A percentile compares a stretch with the other conserved stretches of the same genome.
Conservation (phyloP, 1,140 invertebrate genomes). For the Pogonomyrmex californicus region DNA sequence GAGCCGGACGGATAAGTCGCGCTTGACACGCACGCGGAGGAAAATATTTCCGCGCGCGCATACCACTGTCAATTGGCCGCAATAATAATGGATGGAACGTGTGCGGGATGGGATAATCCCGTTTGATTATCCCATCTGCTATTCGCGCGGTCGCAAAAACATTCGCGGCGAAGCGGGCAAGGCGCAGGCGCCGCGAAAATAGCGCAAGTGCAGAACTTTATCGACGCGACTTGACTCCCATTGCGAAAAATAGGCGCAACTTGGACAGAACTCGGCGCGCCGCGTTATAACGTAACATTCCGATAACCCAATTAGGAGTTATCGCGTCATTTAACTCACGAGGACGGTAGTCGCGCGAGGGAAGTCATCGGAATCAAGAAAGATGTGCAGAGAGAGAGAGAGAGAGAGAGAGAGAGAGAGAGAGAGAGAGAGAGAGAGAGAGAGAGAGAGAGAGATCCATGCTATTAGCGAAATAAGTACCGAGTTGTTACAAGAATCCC, state of each 20-base stretch:
- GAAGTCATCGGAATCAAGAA: constrained; percentile 29
- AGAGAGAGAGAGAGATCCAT: constrained; percentile 18
- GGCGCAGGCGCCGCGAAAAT: constrained; percentile 21
- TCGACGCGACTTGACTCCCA: constrained; percentile 50
- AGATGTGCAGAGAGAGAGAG: no score
- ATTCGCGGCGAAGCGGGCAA: not conserved
- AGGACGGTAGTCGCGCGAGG: constrained; percentile 50
- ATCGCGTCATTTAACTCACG: constrained; percentile 59
- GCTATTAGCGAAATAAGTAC: constrained; percentile 35
- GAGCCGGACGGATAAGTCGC: not conserved
- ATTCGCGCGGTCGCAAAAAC: constrained; percentile 41
- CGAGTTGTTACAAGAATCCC: constrained; percentile 8
- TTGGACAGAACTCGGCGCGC: constrained; percentile 47
- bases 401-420: no score
- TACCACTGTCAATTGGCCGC: constrained; percentile 40
- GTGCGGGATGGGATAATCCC: constrained; percentile 11
- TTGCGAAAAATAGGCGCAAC: constrained; percentile 53
- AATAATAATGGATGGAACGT: not conserved
- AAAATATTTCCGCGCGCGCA: constrained; percentile 43
- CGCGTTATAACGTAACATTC: constrained; percentile 60
- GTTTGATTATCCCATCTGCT: constrained; percentile 43
- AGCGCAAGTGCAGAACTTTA: constrained; percentile 38
- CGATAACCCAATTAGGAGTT: constrained; percentile 69
- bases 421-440: no score
- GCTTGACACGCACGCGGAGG: not conserved